Evolutionary conservation across 1,140 invertebrate genomes (phyloP), one percentile per base, ranked within the genome.

Genomic region (Mylabris phalerata): DNA sequence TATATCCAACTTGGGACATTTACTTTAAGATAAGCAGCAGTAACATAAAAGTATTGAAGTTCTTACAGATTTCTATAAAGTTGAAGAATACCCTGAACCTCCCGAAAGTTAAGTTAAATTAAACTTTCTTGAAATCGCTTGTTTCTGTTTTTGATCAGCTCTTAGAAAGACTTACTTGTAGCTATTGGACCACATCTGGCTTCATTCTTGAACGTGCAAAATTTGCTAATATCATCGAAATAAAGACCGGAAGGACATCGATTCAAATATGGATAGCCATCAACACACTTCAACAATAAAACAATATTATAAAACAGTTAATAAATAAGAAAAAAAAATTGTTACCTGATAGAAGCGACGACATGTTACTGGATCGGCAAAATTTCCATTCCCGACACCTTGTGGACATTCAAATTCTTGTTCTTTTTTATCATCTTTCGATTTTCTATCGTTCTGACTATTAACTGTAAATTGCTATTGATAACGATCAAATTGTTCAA

Each of bases 201-300:
- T 76, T 93, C 90, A 60, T 86, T 85, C 78, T 93, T 92, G 72
- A 93, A 94, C 0, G 91, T 94, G 71, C 92, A 95, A 60, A 87
- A 89, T 76, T 95, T 94, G 71, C 85, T 89, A 57, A 91, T 84
- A 67, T 94, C 91, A 71, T 95, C 92, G 72, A 94, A 95, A 72
- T 90, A 90, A 4, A 95, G 75, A 38, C 89, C 89, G 7, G 92
- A 91, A 4, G 92, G 92, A 76, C 92, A 95, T 67, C 89, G 81
- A 72, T 90, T 92, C 65, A 90, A 69, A 68, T 93, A 93, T 0
- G 90, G 89, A 73, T 83, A 90, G 19, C 88, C 88, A 75, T 93
- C 90, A 19, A 93, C 90, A 70, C 90, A 94, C 89, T 93, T 70
- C 62, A 74, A 74, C 60, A 41, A 57, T 42, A 9, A 11, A 9